phyloP scores from a whole-genome alignment of 2,797 vertebrate genomes.

The Lates japonicus region DNA sequence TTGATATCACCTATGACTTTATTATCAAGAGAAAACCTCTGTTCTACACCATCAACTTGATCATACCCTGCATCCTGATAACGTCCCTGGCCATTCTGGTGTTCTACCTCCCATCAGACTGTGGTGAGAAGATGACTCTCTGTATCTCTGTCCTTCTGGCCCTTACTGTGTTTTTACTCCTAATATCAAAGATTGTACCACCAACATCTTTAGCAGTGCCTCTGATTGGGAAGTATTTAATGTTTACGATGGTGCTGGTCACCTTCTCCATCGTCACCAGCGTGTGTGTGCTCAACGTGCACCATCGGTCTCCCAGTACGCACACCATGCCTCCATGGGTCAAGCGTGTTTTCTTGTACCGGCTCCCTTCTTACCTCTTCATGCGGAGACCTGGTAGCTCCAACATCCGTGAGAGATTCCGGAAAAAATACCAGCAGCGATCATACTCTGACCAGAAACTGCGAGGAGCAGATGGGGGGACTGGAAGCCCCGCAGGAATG shows the following conservation, averaged over 20 bases:
- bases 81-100: slow-evolving; percentile 88
- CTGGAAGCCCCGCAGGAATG: slow-evolving; percentile 51
- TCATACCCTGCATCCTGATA: slow-evolving; percentile 88
- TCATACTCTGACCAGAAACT: slow-evolving; percentile 74
- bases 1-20: slow-evolving; percentile 89
- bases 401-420: slow-evolving; percentile 82
- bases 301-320: slow-evolving; percentile 88
- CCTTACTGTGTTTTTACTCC: slow-evolving; percentile 89
- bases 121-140: slow-evolving; percentile 89
- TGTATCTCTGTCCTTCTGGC: slow-evolving; percentile 89
- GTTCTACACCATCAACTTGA: slow-evolving; percentile 90
- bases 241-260: slow-evolving; percentile 90
- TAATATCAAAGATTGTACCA: slow-evolving; percentile 90
- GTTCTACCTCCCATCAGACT: slow-evolving; percentile 90
- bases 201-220: slow-evolving; percentile 89
- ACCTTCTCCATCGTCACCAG: slow-evolving; percentile 90
- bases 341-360: slow-evolving; percentile 82
- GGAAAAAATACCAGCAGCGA: slow-evolving; percentile 79
- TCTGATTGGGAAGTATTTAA: slow-evolving; percentile 89
- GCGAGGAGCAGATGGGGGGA: slow-evolving; percentile 59
- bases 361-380: slow-evolving; percentile 84
- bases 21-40: slow-evolving; percentile 88
- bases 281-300: slow-evolving; percentile 88
- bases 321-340: slow-evolving; percentile 90
- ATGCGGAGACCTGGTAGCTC: slow-evolving; percentile 85